Percentiles rank a stretch among this genome's conserved stretches.
Conservation (phyloP, 2,888 invertebrate species). For the Apeira syringaria region DNA sequence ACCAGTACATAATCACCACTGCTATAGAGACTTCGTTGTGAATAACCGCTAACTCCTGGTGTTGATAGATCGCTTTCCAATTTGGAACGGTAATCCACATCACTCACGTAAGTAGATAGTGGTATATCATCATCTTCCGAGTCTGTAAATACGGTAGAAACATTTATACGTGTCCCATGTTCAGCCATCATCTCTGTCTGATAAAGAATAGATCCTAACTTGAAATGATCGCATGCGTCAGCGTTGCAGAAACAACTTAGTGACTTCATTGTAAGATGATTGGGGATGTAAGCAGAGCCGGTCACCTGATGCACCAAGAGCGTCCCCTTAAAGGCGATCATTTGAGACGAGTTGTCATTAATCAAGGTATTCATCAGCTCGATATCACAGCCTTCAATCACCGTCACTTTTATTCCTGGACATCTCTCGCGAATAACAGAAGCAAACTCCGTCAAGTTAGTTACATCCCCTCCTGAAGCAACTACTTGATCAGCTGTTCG, state of each 20-base stretch:
- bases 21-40: constrained; percentile 19
- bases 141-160: constrained; percentile 13
- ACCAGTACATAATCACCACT: constrained; percentile 28
- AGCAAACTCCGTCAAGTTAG: constrained; percentile 12
- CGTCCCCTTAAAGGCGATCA: constrained; percentile 33
- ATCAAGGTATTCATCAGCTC: constrained; percentile 13
- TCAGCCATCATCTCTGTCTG: constrained; percentile 4
- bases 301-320: constrained; percentile 33
- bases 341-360: constrained; percentile 23
- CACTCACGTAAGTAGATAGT: constrained; percentile 15
- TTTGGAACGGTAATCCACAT: constrained; percentile 5
- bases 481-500: constrained; percentile 44
- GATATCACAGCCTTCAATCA: neutral
- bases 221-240: constrained; percentile 4
- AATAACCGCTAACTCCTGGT: constrained; percentile 19
- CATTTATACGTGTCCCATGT: constrained; percentile 5
- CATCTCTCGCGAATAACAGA: constrained; percentile 16
- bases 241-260: constrained; percentile 33
- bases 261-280: constrained; percentile 30
- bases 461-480: constrained; percentile 40
- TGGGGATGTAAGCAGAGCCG: constrained; percentile 26
- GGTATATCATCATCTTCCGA: constrained; percentile 11
- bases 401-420: constrained; percentile 8
- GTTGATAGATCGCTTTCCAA: constrained; percentile 15
- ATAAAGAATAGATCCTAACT: constrained; percentile 9